Evolutionary conservation across 2,113 vertebrate genomes (phyloP).

Genomic region (Brachyhypopomus gauderio): DNA sequence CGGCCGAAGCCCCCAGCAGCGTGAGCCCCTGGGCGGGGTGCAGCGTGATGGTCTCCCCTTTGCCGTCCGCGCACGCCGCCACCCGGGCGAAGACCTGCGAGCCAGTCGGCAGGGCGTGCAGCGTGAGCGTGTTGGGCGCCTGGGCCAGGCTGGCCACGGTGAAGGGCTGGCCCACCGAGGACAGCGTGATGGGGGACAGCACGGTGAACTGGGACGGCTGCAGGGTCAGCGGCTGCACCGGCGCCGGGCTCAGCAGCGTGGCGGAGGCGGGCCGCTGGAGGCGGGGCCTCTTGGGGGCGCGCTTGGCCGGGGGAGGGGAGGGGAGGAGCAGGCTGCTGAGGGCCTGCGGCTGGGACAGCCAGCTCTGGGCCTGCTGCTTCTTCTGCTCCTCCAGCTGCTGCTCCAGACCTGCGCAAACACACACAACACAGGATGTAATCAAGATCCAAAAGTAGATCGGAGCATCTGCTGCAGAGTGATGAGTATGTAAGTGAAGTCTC

Average conservation of each 20-base stretch:
- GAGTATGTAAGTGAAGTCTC: background rate
- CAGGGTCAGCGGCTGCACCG: slow-evolving; percentile 73
- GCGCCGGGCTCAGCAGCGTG: slow-evolving; percentile 79
- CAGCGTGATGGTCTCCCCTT: slow-evolving; percentile 84
- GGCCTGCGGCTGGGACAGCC: slow-evolving; percentile 80
- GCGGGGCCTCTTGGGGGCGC: slow-evolving; percentile 85
- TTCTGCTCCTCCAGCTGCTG: slow-evolving; percentile 92
- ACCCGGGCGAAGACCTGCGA: slow-evolving; percentile 89
- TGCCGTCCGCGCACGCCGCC: slow-evolving; percentile 78
- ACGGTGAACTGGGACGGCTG: slow-evolving; percentile 75
- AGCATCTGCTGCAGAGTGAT: too few relatives aligned
- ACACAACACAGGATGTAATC: background rate
- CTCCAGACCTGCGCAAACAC: slow-evolving; percentile 79
- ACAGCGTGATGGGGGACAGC: slow-evolving; percentile 74
- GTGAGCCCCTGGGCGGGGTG: slow-evolving; percentile 89
- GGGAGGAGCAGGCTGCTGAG: slow-evolving; percentile 81
- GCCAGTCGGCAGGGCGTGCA: slow-evolving; percentile 77
- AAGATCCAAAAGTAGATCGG: background rate
- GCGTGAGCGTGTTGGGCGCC: slow-evolving; percentile 69
- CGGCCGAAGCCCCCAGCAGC: slow-evolving; percentile 81
- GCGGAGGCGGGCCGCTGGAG: slow-evolving; percentile 90
- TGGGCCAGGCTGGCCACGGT: slow-evolving; percentile 83
- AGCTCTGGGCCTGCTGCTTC: slow-evolving; percentile 82
- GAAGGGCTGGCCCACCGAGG: slow-evolving; percentile 79
- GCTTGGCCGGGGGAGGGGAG: slow-evolving; percentile 78